Evolutionary conservation across 2,888 invertebrate species (phyloP).

Genomic region (Charanyca ferruginea): DNA sequence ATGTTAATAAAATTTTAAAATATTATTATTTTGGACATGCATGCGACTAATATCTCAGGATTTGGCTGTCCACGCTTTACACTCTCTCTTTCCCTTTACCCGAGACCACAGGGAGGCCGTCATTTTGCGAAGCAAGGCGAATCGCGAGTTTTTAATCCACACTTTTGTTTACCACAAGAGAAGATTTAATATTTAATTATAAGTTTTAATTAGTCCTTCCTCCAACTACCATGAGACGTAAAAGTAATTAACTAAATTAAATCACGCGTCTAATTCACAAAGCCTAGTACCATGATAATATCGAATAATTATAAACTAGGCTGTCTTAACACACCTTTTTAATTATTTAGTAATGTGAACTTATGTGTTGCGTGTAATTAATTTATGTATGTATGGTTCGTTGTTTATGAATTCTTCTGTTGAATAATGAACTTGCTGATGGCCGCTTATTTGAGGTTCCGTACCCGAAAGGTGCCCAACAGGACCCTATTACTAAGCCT

Average conservation of each 20-base stretch:
- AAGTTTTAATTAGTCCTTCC: slow-evolving; percentile 22
- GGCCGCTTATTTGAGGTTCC: background rate
- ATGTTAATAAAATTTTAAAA: too few species aligned
- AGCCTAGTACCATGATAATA: slow-evolving; percentile 20
- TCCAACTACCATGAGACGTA: background rate
- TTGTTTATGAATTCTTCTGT: slow-evolving; percentile 20
- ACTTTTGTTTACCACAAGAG: background rate
- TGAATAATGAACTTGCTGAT: slow-evolving; percentile 12
- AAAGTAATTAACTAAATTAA: slow-evolving; percentile 55
- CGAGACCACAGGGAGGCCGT: too few species aligned
- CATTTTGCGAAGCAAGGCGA: too few species aligned
- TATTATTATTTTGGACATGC: too few species aligned
- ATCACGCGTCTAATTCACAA: slow-evolving; percentile 44
- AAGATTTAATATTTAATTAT: slow-evolving; percentile 43
- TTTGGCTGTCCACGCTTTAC: too few species aligned
- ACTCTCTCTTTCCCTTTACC: too few species aligned
- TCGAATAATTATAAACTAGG: slow-evolving; percentile 16
- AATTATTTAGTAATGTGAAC: slow-evolving; percentile 43
- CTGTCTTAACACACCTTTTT: slow-evolving; percentile 46
- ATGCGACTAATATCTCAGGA: too few species aligned
- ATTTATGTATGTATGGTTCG: background rate
- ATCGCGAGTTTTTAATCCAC: background rate
- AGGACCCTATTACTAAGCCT: background rate
- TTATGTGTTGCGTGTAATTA: slow-evolving; percentile 13
- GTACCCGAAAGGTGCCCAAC: background rate